phyloP scores from a whole-genome alignment of 2,797 vertebrate species.

The Anniella stebbinsi region DNA sequence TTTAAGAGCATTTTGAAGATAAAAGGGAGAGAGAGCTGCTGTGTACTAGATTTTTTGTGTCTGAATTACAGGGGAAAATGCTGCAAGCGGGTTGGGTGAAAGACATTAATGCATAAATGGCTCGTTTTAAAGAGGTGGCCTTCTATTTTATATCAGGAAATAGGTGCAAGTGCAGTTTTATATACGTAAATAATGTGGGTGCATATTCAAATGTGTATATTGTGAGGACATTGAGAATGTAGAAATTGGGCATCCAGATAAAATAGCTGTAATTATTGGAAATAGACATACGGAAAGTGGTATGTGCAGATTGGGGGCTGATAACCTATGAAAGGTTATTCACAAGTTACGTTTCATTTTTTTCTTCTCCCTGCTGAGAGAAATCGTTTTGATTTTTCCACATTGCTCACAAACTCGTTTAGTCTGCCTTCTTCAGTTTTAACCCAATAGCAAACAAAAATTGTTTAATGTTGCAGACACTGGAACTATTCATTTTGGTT shows the following conservation, averaged over 20 bases:
- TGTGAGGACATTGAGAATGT: background rate
- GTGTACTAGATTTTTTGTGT: slow-evolving; percentile 18
- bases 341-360: background rate
- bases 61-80: slow-evolving; percentile 9
- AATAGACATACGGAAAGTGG: slow-evolving; percentile 4
- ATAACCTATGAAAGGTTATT: background rate
- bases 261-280: slow-evolving; percentile 18
- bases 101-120: background rate
- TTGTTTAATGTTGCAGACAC: background rate
- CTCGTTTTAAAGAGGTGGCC: background rate
- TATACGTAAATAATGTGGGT: background rate
- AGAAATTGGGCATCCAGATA: background rate
- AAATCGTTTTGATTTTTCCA: background rate
- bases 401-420: too few relatives aligned
- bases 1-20: background rate
- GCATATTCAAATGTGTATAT: background rate
- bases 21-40: background rate
- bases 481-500: background rate
- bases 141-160: slow-evolving; percentile 5
- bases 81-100: background rate
- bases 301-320: slow-evolving; percentile 13
- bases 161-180: slow-evolving; percentile 14
- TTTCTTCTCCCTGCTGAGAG: background rate
- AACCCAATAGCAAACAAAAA: background rate
- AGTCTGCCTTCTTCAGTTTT: background rate